Conservation (phyloP, 2,797 vertebrate species). For the Setipinna tenuifilis region DNA sequence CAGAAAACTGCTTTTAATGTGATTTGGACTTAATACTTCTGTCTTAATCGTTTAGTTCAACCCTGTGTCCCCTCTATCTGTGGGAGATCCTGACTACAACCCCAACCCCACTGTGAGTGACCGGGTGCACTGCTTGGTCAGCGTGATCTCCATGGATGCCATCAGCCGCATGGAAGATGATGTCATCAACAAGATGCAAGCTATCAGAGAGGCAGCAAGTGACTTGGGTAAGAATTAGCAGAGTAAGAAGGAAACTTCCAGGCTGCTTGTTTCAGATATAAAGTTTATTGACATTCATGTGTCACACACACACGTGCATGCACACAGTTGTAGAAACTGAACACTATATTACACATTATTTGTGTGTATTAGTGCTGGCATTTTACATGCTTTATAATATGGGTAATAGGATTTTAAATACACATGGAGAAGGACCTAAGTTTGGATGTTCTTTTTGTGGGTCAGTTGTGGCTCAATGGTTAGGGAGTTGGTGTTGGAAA, state of each 20-base stretch:
- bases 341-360: too few species aligned
- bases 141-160: slow-evolving; percentile 1
- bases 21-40: not conserved
- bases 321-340: too few species aligned
- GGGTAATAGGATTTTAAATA: too few species aligned
- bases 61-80: accelerated
- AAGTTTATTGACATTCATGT: too few species aligned
- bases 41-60: slow-evolving; percentile 45
- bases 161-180: accelerated
- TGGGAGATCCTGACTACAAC: not conserved
- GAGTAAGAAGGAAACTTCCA: slow-evolving; percentile 1
- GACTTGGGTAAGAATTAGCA: slow-evolving; percentile 44
- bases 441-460: too few species aligned
- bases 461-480: too few species aligned
- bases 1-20: not conserved
- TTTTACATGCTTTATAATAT: too few species aligned
- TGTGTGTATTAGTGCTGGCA: too few species aligned
- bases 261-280: too few species aligned
- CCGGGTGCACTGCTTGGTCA: slow-evolving; percentile 51
- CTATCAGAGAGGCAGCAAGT: slow-evolving; percentile 48
- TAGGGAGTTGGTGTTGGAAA: too few species aligned
- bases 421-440: too few species aligned
- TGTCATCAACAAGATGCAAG: slow-evolving; percentile 38
- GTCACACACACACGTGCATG: too few species aligned
- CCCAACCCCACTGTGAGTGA: not conserved